Percentiles rank a stretch among this genome's conserved stretches.
Evolutionary conservation across 2,113 vertebrate genomes (phyloP).

Genomic region (Hippopotamus amphibius): DNA sequence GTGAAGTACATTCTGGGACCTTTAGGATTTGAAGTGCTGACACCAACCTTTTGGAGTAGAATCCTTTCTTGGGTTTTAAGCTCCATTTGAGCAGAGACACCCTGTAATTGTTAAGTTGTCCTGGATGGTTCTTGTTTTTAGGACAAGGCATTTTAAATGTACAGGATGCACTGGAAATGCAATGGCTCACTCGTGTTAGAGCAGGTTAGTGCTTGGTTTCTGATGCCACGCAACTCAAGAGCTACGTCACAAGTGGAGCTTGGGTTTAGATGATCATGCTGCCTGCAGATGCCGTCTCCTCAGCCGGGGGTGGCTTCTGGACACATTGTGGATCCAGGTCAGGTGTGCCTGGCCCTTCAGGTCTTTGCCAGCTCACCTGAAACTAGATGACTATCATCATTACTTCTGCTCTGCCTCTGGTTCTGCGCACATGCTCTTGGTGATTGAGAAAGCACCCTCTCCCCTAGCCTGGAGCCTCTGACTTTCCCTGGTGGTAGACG

Average conservation of each 20-base stretch:
- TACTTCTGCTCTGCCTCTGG: background rate
- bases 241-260: background rate
- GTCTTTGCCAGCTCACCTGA: background rate
- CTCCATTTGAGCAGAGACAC: background rate
- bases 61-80: background rate
- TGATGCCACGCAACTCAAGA: background rate
- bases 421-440: background rate
- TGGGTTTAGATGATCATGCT: background rate
- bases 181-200: background rate
- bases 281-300: accelerated
- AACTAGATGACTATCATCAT: accelerated
- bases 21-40: background rate
- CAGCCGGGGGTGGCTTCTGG: background rate
- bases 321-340: background rate
- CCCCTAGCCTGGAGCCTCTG: no score
- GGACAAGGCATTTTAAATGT: background rate
- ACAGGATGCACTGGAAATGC: background rate
- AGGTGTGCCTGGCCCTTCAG: background rate
- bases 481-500: background rate
- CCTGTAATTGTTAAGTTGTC: background rate
- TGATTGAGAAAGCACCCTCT: background rate
- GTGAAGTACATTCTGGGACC: background rate
- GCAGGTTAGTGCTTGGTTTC: background rate
- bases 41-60: background rate
- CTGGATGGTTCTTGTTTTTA: background rate